Percentiles rank a stretch among this genome's conserved stretches.
phyloP scores from a whole-genome alignment of 1,140 invertebrate species.

The Eufriesea mexicana region DNA sequence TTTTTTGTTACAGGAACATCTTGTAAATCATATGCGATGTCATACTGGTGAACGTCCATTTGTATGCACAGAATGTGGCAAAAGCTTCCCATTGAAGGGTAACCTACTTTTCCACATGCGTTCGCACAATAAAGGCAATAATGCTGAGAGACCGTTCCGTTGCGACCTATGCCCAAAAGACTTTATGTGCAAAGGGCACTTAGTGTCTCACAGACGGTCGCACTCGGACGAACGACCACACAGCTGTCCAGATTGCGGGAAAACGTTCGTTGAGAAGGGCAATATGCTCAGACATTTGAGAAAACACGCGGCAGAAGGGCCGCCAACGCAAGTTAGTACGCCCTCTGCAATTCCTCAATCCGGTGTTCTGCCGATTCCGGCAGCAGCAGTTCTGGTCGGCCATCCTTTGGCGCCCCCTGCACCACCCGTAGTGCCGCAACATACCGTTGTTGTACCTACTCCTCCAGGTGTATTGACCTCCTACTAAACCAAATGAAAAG shows the following conservation, averaged over 20 bases:
- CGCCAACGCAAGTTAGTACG: slow-evolving; percentile 79
- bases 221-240: slow-evolving; percentile 94
- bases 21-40: slow-evolving; percentile 89
- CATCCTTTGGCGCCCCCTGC: slow-evolving; percentile 78
- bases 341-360: slow-evolving; percentile 77
- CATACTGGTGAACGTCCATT: slow-evolving; percentile 95
- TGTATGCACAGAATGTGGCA: slow-evolving; percentile 91
- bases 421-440: slow-evolving; percentile 78
- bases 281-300: slow-evolving; percentile 86
- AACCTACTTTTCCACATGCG: slow-evolving; percentile 97
- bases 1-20: slow-evolving; percentile 83
- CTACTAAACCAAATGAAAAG: slow-evolving; percentile 70
- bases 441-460: slow-evolving; percentile 81
- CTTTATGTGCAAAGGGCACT: slow-evolving; percentile 97
- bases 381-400: slow-evolving; percentile 78
- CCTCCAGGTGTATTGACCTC: slow-evolving; percentile 80
- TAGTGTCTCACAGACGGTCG: slow-evolving; percentile 93
- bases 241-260: slow-evolving; percentile 88
- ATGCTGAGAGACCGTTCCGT: slow-evolving; percentile 94
- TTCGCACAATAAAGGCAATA: slow-evolving; percentile 93
- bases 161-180: slow-evolving; percentile 98
- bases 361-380: slow-evolving; percentile 73
- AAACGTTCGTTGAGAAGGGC: slow-evolving; percentile 90
- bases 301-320: slow-evolving; percentile 81
- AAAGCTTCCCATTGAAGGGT: slow-evolving; percentile 93